Evolutionary conservation across 53 echinoderm and acorn worm species (phyloP).

Genomic region (Paelopatides confundens): DNA sequence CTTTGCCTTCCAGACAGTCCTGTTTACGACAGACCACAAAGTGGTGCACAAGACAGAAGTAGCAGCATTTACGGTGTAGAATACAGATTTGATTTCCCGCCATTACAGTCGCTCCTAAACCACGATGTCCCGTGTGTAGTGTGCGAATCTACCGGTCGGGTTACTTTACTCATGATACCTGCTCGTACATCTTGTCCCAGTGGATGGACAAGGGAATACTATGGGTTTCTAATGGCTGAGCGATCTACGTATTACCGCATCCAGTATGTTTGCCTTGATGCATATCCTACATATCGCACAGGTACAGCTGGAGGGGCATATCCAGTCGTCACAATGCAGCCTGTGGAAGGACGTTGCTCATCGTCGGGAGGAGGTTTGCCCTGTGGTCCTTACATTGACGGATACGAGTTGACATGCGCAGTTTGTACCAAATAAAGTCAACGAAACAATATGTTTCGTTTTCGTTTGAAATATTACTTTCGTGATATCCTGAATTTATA

Average conservation of each 20-base stretch:
- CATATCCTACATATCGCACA: too few species aligned
- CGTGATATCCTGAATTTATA: too few species aligned
- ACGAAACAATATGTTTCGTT: too few species aligned
- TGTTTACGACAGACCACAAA: background rate
- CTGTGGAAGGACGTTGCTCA: too few species aligned
- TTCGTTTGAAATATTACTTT: too few species aligned
- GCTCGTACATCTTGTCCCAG: background rate
- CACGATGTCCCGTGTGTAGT: constrained; percentile 32
- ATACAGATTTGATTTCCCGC: background rate
- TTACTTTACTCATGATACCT: constrained; percentile 2
- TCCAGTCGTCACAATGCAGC: too few species aligned
- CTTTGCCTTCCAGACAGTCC: background rate
- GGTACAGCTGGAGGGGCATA: too few species aligned
- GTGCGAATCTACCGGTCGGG: background rate
- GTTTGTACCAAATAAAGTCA: too few species aligned
- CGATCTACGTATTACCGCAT: too few species aligned
- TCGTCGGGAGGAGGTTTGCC: constrained; percentile 47
- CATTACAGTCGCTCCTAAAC: background rate
- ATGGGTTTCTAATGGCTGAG: background rate
- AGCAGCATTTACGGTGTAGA: background rate
- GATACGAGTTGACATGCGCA: too few species aligned
- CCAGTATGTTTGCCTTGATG: too few species aligned
- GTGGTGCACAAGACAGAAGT: background rate
- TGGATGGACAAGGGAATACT: constrained; percentile 16
- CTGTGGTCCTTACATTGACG: constrained; percentile 27